Conservation (phyloP, 92 coral and sea anemone genomes). For the Epizoanthus rinbou region DNA sequence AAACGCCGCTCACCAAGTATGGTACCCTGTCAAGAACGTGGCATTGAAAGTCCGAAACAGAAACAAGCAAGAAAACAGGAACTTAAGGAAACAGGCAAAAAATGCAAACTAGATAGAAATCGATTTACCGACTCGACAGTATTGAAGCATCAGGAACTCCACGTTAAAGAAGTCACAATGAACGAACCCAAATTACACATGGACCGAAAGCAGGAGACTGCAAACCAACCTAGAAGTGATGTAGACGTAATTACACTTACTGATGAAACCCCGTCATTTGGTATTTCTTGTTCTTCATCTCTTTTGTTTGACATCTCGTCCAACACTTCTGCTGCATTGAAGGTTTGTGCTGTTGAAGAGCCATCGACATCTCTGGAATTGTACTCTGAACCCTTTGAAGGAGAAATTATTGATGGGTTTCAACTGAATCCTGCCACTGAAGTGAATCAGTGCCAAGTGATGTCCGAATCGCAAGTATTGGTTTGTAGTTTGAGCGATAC, state of each 20-base stretch:
- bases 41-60: conserved; percentile 54
- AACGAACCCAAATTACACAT: not conserved
- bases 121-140: not conserved
- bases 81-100: not conserved
- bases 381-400: conserved; percentile 82
- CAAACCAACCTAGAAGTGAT: not conserved
- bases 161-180: not conserved
- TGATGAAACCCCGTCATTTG: conserved; percentile 23
- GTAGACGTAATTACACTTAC: not conserved
- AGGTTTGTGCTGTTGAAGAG: not conserved
- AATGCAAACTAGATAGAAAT: not conserved
- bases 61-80: conserved; percentile 23
- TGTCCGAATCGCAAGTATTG: conserved; percentile 62
- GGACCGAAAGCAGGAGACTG: not conserved
- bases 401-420: conserved; percentile 17
- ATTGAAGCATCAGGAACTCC: not conserved
- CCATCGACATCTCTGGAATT: conserved; percentile 71
- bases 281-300: conserved; percentile 27
- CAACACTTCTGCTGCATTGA: conserved; percentile 2
- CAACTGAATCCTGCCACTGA: conserved; percentile 10
- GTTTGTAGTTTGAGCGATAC: conserved; percentile 83
- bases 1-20: conserved; percentile 67
- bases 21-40: conserved; percentile 38
- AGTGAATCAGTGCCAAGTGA: not conserved
- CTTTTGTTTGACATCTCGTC: conserved; percentile 20